Percentiles rank a stretch among this genome's conserved stretches.
These are phyloP conservation scores for Oikopleura dioica DNA, from an alignment of 23 tunicate genomes.

Conservation along the genomic window DNA sequence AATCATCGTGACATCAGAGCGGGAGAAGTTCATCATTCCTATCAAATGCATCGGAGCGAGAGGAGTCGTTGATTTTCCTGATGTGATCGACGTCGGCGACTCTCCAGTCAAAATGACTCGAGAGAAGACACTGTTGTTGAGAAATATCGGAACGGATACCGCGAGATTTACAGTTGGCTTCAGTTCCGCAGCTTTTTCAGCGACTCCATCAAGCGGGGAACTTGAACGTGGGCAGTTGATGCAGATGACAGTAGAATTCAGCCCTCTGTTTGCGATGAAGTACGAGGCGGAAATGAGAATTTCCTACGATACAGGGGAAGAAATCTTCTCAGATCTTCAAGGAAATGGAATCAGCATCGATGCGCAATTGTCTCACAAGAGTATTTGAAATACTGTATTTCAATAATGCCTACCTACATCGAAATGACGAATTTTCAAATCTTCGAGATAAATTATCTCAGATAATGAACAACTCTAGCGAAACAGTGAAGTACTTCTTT, in stretches of 20 bases:
- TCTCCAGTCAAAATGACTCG: conserved; percentile 57
- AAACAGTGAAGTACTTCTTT: background rate
- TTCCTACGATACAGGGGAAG: conserved; percentile 44
- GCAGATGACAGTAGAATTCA: conserved; percentile 63
- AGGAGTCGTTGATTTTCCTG: conserved; percentile 74
- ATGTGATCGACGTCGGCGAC: conserved; percentile 53
- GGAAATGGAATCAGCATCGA: background rate
- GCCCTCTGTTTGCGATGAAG: conserved; percentile 18
- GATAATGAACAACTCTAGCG: background rate
- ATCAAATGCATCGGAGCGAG: conserved; percentile 55
- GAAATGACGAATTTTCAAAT: background rate
- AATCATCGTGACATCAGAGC: conserved; percentile 75
- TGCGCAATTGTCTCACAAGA: background rate
- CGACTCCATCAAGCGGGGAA: background rate
- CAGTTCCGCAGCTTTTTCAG: conserved; percentile 12
- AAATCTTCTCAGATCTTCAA: background rate
- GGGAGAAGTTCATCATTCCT: conserved; percentile 81
- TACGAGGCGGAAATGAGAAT: conserved; percentile 38
- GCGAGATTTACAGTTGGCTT: conserved; percentile 45
- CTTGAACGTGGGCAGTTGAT: conserved; percentile 36
- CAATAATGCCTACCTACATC: background rate
- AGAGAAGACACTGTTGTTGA: conserved; percentile 39
- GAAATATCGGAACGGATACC: conserved; percentile 64
- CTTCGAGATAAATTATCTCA: background rate
- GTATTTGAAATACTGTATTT: background rate